Base-by-base conservation (phyloP, 2,888 invertebrate genomes). In the Ypsolopha scabrella region DNA sequence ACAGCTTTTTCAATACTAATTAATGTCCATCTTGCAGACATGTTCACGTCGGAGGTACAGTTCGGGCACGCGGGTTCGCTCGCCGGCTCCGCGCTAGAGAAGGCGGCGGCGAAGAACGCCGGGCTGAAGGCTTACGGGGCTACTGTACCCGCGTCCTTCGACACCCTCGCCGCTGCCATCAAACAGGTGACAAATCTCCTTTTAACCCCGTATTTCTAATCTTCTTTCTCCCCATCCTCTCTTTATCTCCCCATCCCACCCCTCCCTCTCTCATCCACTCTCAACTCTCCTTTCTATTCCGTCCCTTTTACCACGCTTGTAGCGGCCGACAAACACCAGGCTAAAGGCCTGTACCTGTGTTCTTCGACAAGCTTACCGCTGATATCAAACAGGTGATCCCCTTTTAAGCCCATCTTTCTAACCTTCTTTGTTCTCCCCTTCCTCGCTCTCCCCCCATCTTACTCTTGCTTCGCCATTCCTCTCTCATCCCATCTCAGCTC, bases 31-130 rank as follows among this genome's bases (percentile, higher is more conserved):
- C 58, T 58, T 48, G 0, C 88, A 80, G 90, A 91, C 55, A 95
- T 95, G 94, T 95, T 95, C 75, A 92, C 93, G 0, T 90, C 94
- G 1, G 92, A 92, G 74, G 97, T 99, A 8, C 99, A 99, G 80
- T 99, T 99, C 81, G 99, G 99, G 0, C 99, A 99, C 87, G 99
- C 99, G 58, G 99, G 99, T 6, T 97, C 99, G 1, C 97, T 98
- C 67, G 99, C 99, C 33, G 96, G 99, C 69, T 96, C 95, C 0
- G 93, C 94, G 48, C 75, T 91, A 9, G 99, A 99, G 86, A 99
- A 99, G 45, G 99, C 99, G 0, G 90, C 90, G 0, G 91, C 95
- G 0, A 99, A 99, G 87, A 99, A 99, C 76, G 89, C 90, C 1
- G 94, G 95, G 0, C 86, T 99, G 7, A 87, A 88, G 52, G 89